These are phyloP conservation scores for Cotesia glomerata DNA, from an alignment of 1,140 invertebrate species.

Conservation along the genomic window DNA sequence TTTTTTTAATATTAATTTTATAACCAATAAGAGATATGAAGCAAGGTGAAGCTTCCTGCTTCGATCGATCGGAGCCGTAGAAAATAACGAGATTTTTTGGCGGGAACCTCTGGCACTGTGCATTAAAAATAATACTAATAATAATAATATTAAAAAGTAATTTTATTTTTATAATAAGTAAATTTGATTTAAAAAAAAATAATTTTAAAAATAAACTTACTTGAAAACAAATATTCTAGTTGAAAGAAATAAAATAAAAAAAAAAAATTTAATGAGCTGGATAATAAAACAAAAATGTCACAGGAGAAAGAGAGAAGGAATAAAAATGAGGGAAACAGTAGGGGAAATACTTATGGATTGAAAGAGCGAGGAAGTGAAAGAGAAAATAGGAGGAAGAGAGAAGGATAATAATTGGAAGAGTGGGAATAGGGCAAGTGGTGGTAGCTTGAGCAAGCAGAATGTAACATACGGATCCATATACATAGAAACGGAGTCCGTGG, in stretches of 20 bases:
- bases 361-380: background rate
- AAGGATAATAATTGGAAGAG: background rate
- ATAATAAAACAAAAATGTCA: background rate
- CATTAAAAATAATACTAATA: background rate
- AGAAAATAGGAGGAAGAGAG: background rate
- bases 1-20: background rate
- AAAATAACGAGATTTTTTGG: slow-evolving; percentile 28
- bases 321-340: background rate
- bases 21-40: background rate
- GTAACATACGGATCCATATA: slow-evolving; percentile 7
- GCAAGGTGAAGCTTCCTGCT: background rate
- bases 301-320: background rate
- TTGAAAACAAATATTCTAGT: background rate
- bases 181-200: background rate
- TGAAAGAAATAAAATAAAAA: background rate
- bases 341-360: background rate
- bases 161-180: no score
- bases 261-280: background rate
- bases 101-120: slow-evolving; percentile 14
- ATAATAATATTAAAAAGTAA: background rate
- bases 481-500: slow-evolving; percentile 2
- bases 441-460: background rate
- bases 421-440: background rate
- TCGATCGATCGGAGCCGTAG: slow-evolving; percentile 6
- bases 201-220: background rate